Evolutionary conservation across 2,113 vertebrate genomes (phyloP).

Genomic region (Saguinus imperator): DNA sequence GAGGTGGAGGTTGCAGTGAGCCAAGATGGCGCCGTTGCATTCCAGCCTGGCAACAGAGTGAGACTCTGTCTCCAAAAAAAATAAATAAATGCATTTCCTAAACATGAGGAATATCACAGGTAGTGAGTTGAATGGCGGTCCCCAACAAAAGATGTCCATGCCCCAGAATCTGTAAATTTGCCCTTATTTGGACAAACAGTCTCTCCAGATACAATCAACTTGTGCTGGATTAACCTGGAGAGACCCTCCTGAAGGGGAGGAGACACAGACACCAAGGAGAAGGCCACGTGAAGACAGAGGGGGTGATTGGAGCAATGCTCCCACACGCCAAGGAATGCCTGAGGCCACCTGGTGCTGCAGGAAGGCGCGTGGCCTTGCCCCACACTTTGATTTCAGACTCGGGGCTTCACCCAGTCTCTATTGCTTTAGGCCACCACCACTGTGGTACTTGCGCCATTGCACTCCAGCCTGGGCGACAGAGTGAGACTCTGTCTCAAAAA

Average conservation of each 20-base stretch:
- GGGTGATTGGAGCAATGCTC: background rate
- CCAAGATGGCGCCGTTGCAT: too few relatives aligned
- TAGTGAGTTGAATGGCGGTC: background rate
- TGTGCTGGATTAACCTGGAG: background rate
- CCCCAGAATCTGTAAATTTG: background rate
- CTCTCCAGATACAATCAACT: background rate
- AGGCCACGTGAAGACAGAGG: background rate
- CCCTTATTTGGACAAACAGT: background rate
- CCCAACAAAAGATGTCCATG: background rate
- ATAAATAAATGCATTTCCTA: background rate
- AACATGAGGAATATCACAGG: background rate
- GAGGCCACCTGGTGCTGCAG: too few relatives aligned
- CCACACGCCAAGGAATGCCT: background rate
- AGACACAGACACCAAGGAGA: background rate
- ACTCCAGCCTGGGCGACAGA: too few relatives aligned
- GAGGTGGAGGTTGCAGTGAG: too few relatives aligned
- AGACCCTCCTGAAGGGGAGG: background rate
- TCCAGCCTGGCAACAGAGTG: background rate
- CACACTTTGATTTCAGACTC: background rate
- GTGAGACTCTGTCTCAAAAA: too few relatives aligned
- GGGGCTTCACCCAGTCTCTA: background rate
- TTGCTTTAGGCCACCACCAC: too few relatives aligned
- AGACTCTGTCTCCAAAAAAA: background rate
- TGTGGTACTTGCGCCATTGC: too few relatives aligned
- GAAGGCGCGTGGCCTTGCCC: background rate